Conservation (phyloP, 2,113 vertebrate genomes). For the Chaetorhynchus papuensis region DNA sequence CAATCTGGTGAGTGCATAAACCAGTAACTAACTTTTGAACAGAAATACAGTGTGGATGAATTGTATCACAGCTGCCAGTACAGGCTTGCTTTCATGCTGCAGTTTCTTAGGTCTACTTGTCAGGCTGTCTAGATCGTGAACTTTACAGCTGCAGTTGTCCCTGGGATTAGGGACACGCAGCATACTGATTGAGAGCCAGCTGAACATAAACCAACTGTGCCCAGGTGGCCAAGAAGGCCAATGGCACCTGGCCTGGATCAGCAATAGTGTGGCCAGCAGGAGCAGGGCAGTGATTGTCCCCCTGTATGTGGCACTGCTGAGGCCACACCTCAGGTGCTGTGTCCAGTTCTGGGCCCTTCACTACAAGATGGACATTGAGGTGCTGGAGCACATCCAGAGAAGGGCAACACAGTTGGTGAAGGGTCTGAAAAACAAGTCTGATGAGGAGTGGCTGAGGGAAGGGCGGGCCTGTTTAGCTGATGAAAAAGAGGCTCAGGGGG, state of each 20-base stretch:
- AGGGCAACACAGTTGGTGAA: background rate
- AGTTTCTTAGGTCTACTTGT: background rate
- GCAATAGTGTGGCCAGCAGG: background rate
- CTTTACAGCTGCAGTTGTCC: background rate
- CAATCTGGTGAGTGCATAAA: background rate
- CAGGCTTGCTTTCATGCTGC: background rate
- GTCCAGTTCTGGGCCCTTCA: background rate
- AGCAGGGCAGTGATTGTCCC: accelerated
- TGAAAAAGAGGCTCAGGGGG: background rate
- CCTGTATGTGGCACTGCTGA: accelerated
- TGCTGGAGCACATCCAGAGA: background rate
- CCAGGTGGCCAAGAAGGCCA: background rate
- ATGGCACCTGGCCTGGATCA: background rate
- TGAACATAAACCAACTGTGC: background rate
- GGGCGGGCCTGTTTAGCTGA: background rate
- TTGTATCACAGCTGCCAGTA: background rate
- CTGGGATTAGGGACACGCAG: background rate
- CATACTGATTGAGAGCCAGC: background rate
- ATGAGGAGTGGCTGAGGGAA: background rate
- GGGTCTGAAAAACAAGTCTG: background rate
- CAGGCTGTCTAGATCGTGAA: background rate
- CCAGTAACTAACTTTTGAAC: background rate
- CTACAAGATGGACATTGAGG: background rate
- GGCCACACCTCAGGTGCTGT: background rate
- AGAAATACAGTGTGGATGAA: background rate